phyloP scores from a whole-genome alignment of 35 echinoderm and acorn worm species.

The Patiria miniata region DNA sequence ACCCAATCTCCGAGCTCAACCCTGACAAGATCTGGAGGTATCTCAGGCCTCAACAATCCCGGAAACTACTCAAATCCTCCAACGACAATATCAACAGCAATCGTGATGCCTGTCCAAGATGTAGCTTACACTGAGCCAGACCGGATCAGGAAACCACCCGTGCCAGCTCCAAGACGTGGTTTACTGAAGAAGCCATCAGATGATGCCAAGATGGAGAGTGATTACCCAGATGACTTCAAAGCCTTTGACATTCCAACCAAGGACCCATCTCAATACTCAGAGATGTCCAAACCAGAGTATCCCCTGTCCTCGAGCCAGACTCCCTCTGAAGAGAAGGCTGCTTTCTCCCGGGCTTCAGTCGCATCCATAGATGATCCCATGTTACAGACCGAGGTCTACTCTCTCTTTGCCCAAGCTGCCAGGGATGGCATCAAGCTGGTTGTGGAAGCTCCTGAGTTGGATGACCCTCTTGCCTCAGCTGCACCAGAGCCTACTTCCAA shows the following conservation, averaged over 20 bases:
- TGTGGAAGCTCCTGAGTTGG: background rate
- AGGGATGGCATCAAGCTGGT: background rate
- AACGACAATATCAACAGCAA: background rate
- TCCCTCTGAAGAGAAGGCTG: background rate
- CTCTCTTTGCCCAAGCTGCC: background rate
- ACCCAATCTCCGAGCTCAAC: background rate
- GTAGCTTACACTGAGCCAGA: background rate
- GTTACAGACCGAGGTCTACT: background rate
- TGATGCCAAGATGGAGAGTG: background rate
- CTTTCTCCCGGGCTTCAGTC: background rate
- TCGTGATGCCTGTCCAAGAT: slow-evolving; percentile 13
- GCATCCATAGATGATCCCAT: background rate
- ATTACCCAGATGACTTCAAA: background rate
- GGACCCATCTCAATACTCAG: background rate
- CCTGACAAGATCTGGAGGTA: background rate
- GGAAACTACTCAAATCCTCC: background rate
- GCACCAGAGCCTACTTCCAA: background rate
- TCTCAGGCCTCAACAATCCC: background rate
- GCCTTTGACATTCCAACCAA: background rate
- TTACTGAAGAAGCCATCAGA: background rate
- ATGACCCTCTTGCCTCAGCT: background rate
- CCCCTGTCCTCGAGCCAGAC: background rate
- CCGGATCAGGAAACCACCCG: background rate
- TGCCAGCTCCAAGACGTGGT: background rate
- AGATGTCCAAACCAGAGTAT: background rate